Percentiles rank a stretch among this genome's conserved stretches.
Evolutionary conservation across 2,888 invertebrate species (phyloP).

Genomic region (Tenthredo mesomela): DNA sequence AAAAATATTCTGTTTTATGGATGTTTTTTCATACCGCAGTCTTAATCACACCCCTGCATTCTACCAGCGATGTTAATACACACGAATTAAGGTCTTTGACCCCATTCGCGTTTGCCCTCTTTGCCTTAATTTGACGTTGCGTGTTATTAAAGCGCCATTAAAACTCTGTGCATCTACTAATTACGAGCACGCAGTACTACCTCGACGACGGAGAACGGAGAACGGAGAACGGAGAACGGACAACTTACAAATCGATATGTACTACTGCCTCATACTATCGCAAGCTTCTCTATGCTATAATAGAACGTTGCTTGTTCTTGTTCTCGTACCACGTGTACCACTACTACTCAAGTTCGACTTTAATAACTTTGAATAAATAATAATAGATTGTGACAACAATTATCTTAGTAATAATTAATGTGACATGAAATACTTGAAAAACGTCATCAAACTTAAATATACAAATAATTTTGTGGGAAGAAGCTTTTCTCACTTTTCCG

Average conservation of each 20-base stretch:
- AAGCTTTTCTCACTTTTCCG: not conserved
- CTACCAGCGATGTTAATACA: constrained; percentile 14
- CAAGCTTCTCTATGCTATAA: not conserved
- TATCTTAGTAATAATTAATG: not conserved
- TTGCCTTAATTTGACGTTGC: constrained; percentile 71
- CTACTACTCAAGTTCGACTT: not conserved
- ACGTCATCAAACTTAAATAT: not conserved
- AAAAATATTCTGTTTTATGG: not conserved
- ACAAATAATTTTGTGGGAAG: not conserved
- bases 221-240: constrained; percentile 17
- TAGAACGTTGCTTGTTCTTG: not conserved
- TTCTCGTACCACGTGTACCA: not conserved
- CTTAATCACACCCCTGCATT: constrained; percentile 41
- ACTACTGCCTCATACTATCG: not conserved
- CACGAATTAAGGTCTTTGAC: constrained; percentile 62
- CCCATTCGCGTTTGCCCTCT: constrained; percentile 59
- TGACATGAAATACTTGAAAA: not conserved
- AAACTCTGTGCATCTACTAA: constrained; percentile 74
- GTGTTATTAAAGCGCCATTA: constrained; percentile 75
- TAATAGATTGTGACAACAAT: not conserved
- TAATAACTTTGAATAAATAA: not conserved
- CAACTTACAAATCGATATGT: constrained; percentile 33
- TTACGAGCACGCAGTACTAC: constrained; percentile 70
- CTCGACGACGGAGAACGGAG: not conserved
- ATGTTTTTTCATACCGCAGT: not conserved